Percentiles rank a stretch among this genome's conserved stretches.
Evolutionary conservation across 2,797 vertebrate genomes (phyloP).

Genomic region (Craterocephalus amniculus): DNA sequence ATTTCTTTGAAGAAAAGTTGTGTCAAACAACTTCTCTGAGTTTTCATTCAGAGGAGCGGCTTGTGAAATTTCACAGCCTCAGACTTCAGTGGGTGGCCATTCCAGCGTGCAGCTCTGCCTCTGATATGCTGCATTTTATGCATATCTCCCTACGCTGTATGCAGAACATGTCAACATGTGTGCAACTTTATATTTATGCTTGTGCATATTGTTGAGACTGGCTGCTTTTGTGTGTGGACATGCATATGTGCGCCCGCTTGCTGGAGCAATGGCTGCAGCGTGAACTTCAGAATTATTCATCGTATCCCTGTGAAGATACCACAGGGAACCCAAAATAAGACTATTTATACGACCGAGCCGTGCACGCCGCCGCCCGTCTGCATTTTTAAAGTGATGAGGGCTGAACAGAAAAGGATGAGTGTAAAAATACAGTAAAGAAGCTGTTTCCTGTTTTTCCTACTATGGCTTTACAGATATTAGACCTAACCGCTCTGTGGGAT

Average conservation of each 20-base stretch:
- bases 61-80: slow-evolving; percentile 62
- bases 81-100: slow-evolving; percentile 57
- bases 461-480: slow-evolving; percentile 17
- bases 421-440: slow-evolving; percentile 26
- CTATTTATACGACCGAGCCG: slow-evolving; percentile 53
- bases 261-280: slow-evolving; percentile 64
- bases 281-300: slow-evolving; percentile 72
- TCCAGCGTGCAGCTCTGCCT: slow-evolving; percentile 43
- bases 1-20: slow-evolving; percentile 73
- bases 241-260: slow-evolving; percentile 34
- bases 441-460: slow-evolving; percentile 17
- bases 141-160: slow-evolving; percentile 54
- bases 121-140: slow-evolving; percentile 47
- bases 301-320: slow-evolving; percentile 50
- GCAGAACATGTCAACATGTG: slow-evolving; percentile 54
- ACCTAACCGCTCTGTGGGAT: slow-evolving; percentile 1
- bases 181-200: slow-evolving; percentile 54
- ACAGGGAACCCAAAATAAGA: slow-evolving; percentile 56
- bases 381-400: slow-evolving; percentile 49
- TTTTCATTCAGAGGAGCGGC: slow-evolving; percentile 61
- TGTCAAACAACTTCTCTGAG: slow-evolving; percentile 54
- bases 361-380: slow-evolving; percentile 34
- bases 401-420: slow-evolving; percentile 40
- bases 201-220: slow-evolving; percentile 53
- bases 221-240: slow-evolving; percentile 15